phyloP scores from a whole-genome alignment of 2,113 vertebrate species.

The Sapayoa aenigma region DNA sequence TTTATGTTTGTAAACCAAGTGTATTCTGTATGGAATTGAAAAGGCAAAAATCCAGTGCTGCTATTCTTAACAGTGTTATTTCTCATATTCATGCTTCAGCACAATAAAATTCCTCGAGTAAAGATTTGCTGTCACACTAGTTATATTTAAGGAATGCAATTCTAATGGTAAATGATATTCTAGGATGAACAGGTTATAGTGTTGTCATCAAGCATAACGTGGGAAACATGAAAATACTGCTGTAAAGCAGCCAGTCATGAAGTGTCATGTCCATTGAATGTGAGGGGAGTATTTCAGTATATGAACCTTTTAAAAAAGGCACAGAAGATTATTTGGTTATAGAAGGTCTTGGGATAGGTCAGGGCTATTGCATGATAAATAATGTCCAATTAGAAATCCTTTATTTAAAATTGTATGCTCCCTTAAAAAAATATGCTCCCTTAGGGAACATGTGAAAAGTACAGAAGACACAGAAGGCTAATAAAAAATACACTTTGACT shows the following conservation, averaged over 20 bases:
- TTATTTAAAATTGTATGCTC: background rate
- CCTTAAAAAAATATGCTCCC: background rate
- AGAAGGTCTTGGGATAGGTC: background rate
- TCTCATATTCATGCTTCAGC: background rate
- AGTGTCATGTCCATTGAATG: background rate
- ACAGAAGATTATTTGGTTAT: background rate
- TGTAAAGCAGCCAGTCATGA: background rate
- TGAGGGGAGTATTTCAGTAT: background rate
- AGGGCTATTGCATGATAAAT: background rate
- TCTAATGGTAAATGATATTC: background rate
- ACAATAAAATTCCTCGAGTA: background rate
- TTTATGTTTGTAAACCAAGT: background rate
- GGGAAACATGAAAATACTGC: background rate
- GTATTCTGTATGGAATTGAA: background rate
- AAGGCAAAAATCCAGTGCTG: background rate
- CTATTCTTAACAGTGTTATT: background rate
- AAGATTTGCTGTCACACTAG: background rate
- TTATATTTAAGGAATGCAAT: background rate
- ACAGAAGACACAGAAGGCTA: background rate
- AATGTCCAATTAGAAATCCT: background rate
- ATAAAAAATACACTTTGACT: background rate
- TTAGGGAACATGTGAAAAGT: background rate
- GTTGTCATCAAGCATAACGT: background rate
- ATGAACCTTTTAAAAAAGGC: background rate
- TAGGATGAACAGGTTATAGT: background rate